These are phyloP conservation scores for Myanophis thanlyinensis DNA, from an alignment of 2,113 vertebrate species.

Conservation along the genomic window DNA sequence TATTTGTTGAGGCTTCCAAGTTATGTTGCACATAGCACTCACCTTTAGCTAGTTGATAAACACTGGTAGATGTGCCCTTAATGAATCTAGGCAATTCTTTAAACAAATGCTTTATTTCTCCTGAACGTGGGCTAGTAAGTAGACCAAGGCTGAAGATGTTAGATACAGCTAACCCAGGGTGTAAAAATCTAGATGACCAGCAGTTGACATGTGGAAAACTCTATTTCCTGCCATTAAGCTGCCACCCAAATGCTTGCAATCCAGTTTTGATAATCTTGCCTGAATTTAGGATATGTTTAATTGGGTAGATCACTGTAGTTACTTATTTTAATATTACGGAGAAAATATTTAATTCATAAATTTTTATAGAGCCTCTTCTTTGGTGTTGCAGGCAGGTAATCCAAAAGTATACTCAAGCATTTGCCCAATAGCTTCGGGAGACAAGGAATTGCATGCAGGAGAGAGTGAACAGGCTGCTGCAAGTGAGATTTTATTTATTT, in stretches of 20 bases:
- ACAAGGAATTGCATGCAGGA: neutral
- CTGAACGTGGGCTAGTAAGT: neutral
- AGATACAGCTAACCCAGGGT: neutral
- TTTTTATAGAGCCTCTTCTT: neutral
- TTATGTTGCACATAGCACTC: neutral
- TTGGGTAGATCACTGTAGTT: neutral
- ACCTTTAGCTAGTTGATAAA: neutral
- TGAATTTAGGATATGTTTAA: neutral
- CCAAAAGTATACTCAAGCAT: neutral
- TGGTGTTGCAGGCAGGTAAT: neutral
- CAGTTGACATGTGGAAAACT: neutral
- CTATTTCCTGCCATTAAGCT: neutral
- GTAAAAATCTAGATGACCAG: neutral
- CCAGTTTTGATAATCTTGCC: neutral
- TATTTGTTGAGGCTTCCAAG: neutral
- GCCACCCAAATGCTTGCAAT: neutral
- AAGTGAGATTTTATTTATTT: too few relatives aligned
- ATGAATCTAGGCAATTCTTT: neutral
- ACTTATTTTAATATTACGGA: neutral
- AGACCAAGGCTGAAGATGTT: neutral
- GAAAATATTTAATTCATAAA: neutral
- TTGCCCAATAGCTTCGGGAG: too few relatives aligned
- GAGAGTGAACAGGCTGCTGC: neutral
- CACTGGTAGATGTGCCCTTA: neutral
- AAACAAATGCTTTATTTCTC: neutral